These are phyloP conservation scores for Nymphalis c-album DNA, from an alignment of 2,888 invertebrate genomes.

Conservation along the genomic window DNA sequence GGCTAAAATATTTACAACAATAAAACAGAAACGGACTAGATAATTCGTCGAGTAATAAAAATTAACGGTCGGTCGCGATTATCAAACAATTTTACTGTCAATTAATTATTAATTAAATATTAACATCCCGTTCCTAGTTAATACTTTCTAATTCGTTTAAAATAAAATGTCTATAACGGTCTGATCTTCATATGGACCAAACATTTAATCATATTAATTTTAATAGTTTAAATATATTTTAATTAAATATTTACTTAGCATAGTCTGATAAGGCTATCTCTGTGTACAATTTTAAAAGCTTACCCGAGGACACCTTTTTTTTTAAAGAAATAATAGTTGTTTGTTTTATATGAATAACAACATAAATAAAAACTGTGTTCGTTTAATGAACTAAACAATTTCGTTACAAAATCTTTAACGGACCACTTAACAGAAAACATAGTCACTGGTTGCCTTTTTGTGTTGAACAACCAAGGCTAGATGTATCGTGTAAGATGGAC, in stretches of 20 bases:
- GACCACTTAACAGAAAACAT: too few species aligned
- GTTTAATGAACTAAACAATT: too few species aligned
- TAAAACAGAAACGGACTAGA: conserved; percentile 16
- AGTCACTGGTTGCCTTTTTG: too few species aligned
- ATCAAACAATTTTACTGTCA: conserved; percentile 19
- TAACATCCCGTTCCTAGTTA: conserved; percentile 21
- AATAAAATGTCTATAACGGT: conserved; percentile 15
- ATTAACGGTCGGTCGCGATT: conserved; percentile 20
- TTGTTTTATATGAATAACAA: too few species aligned
- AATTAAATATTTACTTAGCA: neutral
- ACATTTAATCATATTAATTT: neutral
- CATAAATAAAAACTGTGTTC: too few species aligned
- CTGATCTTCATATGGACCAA: neutral
- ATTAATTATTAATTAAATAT: conserved; percentile 29
- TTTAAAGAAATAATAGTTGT: too few species aligned
- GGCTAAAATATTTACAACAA: conserved; percentile 14
- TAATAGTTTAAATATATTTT: neutral
- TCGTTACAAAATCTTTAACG: too few species aligned
- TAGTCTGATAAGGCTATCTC: too few species aligned
- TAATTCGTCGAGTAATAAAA: conserved; percentile 12
- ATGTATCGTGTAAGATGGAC: too few species aligned
- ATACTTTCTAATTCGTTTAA: conserved; percentile 21
- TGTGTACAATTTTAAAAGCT: too few species aligned
- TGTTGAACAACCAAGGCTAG: too few species aligned
- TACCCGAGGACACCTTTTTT: too few species aligned